Percentiles rank a stretch among this genome's conserved stretches.
Conservation (phyloP, 2,888 invertebrate genomes). For the Dryomyza anilis region DNA sequence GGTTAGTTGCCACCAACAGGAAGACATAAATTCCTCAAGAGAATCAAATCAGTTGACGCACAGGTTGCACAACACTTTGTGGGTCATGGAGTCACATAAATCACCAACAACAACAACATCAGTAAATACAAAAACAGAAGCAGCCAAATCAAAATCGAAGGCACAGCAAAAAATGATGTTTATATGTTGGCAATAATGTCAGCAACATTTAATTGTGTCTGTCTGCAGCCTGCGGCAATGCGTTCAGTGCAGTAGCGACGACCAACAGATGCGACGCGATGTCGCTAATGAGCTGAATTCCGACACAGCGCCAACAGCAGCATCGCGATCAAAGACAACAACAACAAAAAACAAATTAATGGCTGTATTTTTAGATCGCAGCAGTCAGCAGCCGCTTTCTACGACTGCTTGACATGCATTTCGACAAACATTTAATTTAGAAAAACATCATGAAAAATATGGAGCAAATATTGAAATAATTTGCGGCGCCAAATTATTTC, state of each 20-base stretch:
- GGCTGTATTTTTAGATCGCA: not conserved
- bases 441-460: too few species aligned
- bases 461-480: too few species aligned
- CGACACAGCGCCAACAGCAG: not conserved
- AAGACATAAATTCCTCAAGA: conserved; percentile 4
- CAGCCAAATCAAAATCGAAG: not conserved
- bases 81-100: conserved; percentile 8
- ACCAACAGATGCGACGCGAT: not conserved
- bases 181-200: conserved; percentile 1
- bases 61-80: conserved; percentile 2
- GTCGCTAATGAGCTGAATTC: not conserved
- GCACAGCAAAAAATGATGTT: not conserved
- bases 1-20: too few species aligned
- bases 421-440: too few species aligned
- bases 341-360: not conserved
- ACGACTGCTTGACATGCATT: not conserved
- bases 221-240: not conserved
- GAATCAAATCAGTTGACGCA: not conserved
- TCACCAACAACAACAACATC: not conserved
- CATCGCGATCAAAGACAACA: not conserved
- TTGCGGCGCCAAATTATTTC: too few species aligned
- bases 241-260: not conserved
- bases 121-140: not conserved
- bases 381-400: not conserved
- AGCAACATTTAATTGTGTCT: not conserved